phyloP scores from a whole-genome alignment of 2,888 invertebrate genomes.

The Stegana nigrithorax region DNA sequence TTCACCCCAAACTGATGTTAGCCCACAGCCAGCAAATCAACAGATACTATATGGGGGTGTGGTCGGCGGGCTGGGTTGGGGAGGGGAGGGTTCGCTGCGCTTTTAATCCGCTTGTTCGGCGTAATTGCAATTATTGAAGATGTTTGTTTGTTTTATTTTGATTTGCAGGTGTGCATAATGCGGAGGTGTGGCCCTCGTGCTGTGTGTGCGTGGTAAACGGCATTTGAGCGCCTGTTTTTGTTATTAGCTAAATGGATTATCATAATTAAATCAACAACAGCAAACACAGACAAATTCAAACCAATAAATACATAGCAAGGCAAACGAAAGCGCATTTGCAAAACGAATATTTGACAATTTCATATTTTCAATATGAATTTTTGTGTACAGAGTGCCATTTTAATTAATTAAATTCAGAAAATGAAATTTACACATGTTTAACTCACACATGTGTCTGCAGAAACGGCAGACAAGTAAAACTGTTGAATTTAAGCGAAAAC shows the following conservation, averaged over 20 bases:
- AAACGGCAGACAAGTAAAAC: no score
- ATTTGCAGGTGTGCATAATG: neutral
- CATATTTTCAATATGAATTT: neutral
- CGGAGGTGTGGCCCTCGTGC: neutral
- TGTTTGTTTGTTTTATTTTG: constrained; percentile 16
- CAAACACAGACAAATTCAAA: constrained; percentile 36
- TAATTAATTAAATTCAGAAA: no score
- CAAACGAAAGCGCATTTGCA: neutral
- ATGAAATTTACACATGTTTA: neutral
- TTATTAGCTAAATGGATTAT: constrained; percentile 18
- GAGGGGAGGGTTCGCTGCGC: neutral
- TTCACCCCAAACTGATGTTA: no score
- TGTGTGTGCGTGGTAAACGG: neutral
- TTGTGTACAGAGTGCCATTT: no score
- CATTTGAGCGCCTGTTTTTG: neutral
- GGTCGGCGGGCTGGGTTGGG: neutral
- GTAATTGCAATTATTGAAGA: constrained; percentile 18
- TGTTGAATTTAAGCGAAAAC: no score
- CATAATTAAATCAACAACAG: constrained; percentile 19
- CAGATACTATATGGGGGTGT: neutral
- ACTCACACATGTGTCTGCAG: no score
- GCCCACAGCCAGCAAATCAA: neutral
- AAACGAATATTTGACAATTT: neutral
- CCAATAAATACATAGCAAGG: constrained; percentile 17
- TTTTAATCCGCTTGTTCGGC: constrained; percentile 17